These are phyloP conservation scores for Rhamnusium bicolor DNA, from an alignment of 2,888 invertebrate genomes.

Conservation along the genomic window DNA sequence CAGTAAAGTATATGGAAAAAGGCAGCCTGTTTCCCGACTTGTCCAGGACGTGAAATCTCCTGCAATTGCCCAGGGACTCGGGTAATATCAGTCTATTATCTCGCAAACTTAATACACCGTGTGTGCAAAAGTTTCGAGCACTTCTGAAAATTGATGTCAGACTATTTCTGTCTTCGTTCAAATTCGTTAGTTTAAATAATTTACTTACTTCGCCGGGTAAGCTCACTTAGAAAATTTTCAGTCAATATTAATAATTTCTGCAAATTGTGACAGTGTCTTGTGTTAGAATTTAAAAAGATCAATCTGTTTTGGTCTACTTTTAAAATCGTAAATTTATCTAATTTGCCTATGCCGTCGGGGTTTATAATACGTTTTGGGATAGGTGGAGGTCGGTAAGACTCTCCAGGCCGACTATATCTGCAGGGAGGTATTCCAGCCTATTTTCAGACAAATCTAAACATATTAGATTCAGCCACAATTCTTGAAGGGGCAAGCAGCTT, in stretches of 20 bases:
- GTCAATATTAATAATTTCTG: conserved; percentile 98
- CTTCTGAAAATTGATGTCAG: conserved; percentile 91
- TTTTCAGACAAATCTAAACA: conserved; percentile 99
- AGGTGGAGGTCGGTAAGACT: conserved; percentile 96
- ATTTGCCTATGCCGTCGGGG: conserved; percentile 89
- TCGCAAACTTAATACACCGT: conserved; percentile 95
- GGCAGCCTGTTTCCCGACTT: conserved; percentile 97
- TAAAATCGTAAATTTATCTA: conserved; percentile 93
- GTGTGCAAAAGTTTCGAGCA: conserved; percentile 79
- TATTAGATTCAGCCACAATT: too few species aligned
- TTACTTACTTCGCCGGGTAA: conserved; percentile 94
- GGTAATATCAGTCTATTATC: conserved; percentile 96
- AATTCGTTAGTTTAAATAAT: conserved; percentile 91
- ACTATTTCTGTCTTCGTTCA: conserved; percentile 98
- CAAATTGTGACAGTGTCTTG: conserved; percentile 83
- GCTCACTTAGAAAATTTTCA: conserved; percentile 94
- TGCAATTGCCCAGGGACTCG: conserved; percentile 92
- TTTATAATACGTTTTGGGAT: conserved; percentile 95
- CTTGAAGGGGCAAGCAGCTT: too few species aligned
- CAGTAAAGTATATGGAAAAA: conserved; percentile 94
- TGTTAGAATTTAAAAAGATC: conserved; percentile 85
- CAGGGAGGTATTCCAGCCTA: conserved; percentile 93
- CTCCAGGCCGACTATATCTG: conserved; percentile 92
- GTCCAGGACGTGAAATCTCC: conserved; percentile 94
- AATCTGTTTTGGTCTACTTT: conserved; percentile 97